Percentiles rank a stretch among this genome's conserved stretches.
phyloP scores from a whole-genome alignment of 2,888 invertebrate species.

The Baccha elongata region DNA sequence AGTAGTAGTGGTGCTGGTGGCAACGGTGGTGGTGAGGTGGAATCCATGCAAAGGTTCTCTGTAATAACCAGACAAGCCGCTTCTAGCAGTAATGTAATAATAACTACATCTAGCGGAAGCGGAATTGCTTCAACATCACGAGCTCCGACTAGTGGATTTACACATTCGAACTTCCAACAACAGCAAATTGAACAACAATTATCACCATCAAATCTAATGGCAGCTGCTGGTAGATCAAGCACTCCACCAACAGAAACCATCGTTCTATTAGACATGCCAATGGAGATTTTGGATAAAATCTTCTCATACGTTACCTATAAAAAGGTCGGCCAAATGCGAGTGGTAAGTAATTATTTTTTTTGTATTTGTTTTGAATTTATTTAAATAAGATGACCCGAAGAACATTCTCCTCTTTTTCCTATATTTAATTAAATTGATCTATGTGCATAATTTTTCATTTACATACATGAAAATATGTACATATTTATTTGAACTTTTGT shows the following conservation, averaged over 20 bases:
- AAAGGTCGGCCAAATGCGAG: slow-evolving; percentile 89
- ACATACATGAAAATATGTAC: no score
- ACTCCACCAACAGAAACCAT: slow-evolving; percentile 54
- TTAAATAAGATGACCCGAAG: not conserved
- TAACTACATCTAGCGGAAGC: slow-evolving; percentile 48
- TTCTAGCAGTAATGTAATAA: slow-evolving; percentile 65
- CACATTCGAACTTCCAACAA: slow-evolving; percentile 52
- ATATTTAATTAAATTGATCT: no score
- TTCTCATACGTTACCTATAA: slow-evolving; percentile 89
- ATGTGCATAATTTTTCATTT: no score
- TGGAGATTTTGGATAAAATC: slow-evolving; percentile 91
- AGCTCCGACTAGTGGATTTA: slow-evolving; percentile 27
- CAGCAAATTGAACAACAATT: slow-evolving; percentile 64
- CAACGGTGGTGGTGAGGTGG: slow-evolving; percentile 44
- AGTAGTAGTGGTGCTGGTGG: slow-evolving; percentile 73
- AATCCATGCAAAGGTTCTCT: slow-evolving; percentile 64
- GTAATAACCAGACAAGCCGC: slow-evolving; percentile 67
- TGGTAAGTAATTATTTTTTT: slow-evolving; percentile 84
- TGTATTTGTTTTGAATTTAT: not conserved
- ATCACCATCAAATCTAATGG: slow-evolving; percentile 69
- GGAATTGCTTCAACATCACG: slow-evolving; percentile 39
- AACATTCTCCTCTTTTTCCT: no score
- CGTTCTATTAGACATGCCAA: slow-evolving; percentile 88
- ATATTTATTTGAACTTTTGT: no score
- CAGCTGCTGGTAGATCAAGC: slow-evolving; percentile 50